A percentile compares a stretch with the other conserved stretches of the same genome.
Conservation (phyloP, 2,888 invertebrate species). For the Drosophila conformis region DNA sequence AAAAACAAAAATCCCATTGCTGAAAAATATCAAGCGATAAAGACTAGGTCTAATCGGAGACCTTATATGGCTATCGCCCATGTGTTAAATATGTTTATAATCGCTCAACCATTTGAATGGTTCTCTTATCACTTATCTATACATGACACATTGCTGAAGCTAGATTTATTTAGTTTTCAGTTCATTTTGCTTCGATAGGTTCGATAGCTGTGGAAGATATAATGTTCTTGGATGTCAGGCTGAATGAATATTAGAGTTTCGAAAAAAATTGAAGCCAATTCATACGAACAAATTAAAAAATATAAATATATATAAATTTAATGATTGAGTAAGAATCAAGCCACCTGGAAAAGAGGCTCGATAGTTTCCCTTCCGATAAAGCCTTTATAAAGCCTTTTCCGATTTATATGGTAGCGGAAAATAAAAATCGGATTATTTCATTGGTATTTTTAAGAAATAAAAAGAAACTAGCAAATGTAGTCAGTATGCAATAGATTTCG, state of each 20-base stretch:
- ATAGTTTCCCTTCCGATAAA: not conserved
- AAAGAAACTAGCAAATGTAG: not conserved
- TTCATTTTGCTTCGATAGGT: not conserved
- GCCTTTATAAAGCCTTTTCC: not conserved
- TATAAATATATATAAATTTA: not conserved
- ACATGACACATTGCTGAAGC: not conserved
- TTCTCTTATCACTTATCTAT: not conserved
- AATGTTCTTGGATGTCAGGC: not conserved
- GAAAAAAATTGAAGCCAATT: not conserved
- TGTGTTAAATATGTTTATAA: conserved; percentile 3
- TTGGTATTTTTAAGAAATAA: not conserved
- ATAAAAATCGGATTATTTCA: not conserved
- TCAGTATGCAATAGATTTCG: not conserved
- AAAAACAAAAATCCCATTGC: not conserved
- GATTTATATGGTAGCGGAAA: not conserved
- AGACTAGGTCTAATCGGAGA: not conserved
- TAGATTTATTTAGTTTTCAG: not conserved
- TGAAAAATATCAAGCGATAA: not conserved
- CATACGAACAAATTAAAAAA: not conserved
- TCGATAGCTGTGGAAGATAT: not conserved
- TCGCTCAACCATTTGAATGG: not conserved
- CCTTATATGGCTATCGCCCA: conserved; percentile 7
- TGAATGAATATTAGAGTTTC: not conserved
- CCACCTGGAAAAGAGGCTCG: not conserved
- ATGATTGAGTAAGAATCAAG: not conserved